A percentile compares a stretch with the other conserved stretches of the same genome.
Conservation (phyloP, 1,140 invertebrate species). For the Lamellibrachia luymesi region DNA sequence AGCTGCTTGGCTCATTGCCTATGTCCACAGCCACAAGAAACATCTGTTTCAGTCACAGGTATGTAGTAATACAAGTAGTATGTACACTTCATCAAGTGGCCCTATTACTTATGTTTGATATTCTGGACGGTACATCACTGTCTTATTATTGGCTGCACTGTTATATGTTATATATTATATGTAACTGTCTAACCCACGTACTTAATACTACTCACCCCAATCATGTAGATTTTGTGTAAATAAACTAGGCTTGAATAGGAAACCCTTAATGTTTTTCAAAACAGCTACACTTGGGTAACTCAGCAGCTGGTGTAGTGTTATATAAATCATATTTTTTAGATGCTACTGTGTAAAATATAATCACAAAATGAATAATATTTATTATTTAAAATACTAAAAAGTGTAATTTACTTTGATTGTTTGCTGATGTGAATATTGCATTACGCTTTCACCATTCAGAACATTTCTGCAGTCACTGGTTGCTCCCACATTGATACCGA, state of each 20-base stretch:
- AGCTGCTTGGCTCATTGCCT: neutral
- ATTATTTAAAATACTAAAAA: neutral
- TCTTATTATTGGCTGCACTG: neutral
- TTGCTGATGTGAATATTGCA: neutral
- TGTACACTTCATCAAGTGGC: neutral
- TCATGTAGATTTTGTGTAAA: no score
- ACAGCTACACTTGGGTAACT: no score
- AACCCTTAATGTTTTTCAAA: no score
- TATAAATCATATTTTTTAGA: neutral
- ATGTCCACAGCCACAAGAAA: neutral
- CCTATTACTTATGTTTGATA: neutral
- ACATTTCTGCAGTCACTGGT: constrained; percentile 32
- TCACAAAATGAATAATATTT: neutral
- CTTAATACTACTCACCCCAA: no score
- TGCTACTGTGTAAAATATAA: neutral
- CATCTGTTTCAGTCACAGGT: neutral
- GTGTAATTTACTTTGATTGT: neutral
- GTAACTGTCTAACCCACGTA: neutral
- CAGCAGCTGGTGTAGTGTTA: no score
- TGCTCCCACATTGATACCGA: constrained; percentile 70
- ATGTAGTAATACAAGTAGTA: neutral
- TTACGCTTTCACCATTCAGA: neutral
- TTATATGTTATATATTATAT: no score
- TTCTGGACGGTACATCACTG: neutral
- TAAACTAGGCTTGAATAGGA: no score